Evolutionary conservation across 2,113 vertebrate genomes (phyloP).

Genomic region (Dolichallabes microphthalmus): DNA sequence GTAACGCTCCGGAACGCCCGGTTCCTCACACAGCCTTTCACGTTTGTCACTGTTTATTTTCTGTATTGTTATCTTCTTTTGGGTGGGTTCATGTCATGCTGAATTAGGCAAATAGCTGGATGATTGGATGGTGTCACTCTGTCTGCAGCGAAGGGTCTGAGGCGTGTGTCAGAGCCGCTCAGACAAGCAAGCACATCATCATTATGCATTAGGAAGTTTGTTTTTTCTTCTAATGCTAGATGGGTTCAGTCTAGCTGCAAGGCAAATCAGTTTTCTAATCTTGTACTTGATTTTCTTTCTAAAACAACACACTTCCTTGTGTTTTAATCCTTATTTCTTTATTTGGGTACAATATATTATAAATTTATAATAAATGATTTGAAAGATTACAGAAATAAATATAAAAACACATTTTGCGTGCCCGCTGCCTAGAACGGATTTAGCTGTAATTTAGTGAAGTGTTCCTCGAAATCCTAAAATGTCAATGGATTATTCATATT

Average conservation of each 20-base stretch:
- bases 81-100: slow-evolving; percentile 46
- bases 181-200: slow-evolving; percentile 3
- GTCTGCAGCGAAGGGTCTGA: slow-evolving; percentile 63
- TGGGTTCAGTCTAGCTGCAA: not conserved
- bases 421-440: not conserved
- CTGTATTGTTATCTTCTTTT: slow-evolving; percentile 50
- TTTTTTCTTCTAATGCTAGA: slow-evolving; percentile 1
- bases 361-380: not conserved
- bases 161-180: slow-evolving; percentile 48
- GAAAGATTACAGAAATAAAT: not conserved
- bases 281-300: not conserved
- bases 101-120: slow-evolving; percentile 63
- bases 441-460: not conserved
- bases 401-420: not conserved
- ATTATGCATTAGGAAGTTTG: slow-evolving; percentile 18
- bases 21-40: not conserved
- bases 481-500: slow-evolving; percentile 9
- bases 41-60: slow-evolving; percentile 33
- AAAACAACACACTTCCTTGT: not conserved
- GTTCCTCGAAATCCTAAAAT: not conserved
- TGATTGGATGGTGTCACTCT: slow-evolving; percentile 58
- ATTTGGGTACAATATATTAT: not conserved
- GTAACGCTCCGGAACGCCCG: not conserved
- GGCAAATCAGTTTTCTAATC: not conserved
- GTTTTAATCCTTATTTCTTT: not conserved